These are phyloP conservation scores for Epizoanthus stellaris DNA, from an alignment of 92 coral and sea anemone genomes.

Conservation along the genomic window DNA sequence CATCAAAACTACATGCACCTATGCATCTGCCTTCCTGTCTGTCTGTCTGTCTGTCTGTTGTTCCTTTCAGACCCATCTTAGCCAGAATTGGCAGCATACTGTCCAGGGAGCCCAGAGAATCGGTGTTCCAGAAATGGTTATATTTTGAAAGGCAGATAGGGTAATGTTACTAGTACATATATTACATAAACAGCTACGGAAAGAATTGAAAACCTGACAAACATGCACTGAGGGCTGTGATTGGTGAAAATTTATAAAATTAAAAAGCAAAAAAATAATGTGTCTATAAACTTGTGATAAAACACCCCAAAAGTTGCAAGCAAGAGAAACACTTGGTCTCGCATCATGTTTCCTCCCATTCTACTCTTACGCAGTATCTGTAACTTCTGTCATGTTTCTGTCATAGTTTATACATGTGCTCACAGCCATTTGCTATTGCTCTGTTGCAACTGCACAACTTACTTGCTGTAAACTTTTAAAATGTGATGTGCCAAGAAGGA, in stretches of 20 bases:
- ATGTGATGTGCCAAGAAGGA: constrained; percentile 61
- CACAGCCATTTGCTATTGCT: no score
- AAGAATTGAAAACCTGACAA: no score
- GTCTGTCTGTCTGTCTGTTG: background rate
- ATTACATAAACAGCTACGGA: no score
- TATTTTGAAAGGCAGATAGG: no score
- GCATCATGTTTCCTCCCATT: background rate
- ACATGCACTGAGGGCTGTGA: no score
- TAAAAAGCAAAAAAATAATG: background rate
- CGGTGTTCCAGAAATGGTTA: no score
- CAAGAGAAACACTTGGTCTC: no score
- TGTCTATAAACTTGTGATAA: background rate
- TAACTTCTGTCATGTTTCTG: no score
- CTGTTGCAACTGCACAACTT: background rate
- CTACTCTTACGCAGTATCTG: background rate
- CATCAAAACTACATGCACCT: background rate
- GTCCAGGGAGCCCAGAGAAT: background rate
- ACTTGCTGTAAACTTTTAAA: constrained; percentile 73
- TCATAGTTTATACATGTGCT: no score
- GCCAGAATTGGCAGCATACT: background rate
- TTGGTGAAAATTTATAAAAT: no score
- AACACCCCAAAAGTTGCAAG: background rate
- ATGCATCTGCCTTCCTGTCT: background rate
- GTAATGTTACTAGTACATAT: no score
- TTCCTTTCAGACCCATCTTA: background rate